Base-by-base conservation (phyloP, 2,797 vertebrate species). In the Holocentrus rufus region DNA sequence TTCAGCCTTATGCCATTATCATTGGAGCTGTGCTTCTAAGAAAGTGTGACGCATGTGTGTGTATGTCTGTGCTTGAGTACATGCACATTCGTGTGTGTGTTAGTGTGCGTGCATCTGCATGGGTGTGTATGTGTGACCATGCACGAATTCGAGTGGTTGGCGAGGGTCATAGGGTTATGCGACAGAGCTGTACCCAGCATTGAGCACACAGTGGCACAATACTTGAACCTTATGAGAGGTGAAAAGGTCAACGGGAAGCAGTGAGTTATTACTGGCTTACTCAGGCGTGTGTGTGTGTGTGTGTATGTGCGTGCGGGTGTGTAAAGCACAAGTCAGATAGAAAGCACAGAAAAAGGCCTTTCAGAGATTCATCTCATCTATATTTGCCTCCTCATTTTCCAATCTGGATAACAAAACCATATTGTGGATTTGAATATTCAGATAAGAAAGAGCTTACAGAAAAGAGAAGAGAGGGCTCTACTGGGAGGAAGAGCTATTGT, bases 161-260 rank as follows among this genome's bases (percentile, higher is more conserved):
- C 68, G 54, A 71, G 85, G 85, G 81, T 84, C 65, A 55, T 0
- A 1, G 11, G 54, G 64, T 71, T 80, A 55, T 60, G 69, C 23
- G 39, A 71, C 46, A 44, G 72, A 68, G 69, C 62, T 67, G 56
- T 63, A 31, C 44, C 25, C 25, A 4, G 65, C 65, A 69, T 3
- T 44, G 66, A 74, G 66, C 49, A 58, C 76, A 34, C 30, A 20
- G 64, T 54, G 44, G 27, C 55, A 67, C 68, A 79, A 36, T 25
- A 61, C 69, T 50, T 84, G 71, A 87, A 88, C 72, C 62, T 83
- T 71, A 85, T 67, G 39, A 72, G 74, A 82, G 83, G 84, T 76
- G 85, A 87, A 88, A 87, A 89, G 84, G 84, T 85, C 82, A 85
- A 84, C 3, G 15, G 17, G 72, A 50, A 77, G 69, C 69, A 36